A percentile compares a stretch with the other conserved stretches of the same genome.
phyloP scores from a whole-genome alignment of 2,888 invertebrate species.

The Pinctada fucata region DNA sequence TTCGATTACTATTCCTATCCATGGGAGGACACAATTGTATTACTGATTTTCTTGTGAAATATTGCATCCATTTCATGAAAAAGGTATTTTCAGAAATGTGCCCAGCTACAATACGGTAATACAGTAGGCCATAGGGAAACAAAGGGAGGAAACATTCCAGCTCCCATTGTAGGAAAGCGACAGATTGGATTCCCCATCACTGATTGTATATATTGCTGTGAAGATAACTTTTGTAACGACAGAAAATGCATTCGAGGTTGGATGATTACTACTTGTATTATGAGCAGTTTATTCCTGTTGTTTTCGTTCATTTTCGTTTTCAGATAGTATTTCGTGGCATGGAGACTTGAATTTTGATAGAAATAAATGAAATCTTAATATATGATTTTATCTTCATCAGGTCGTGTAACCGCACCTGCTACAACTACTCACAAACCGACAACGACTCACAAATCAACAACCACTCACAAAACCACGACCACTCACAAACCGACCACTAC shows the following conservation, averaged over 20 bases:
- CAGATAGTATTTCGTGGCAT: no score
- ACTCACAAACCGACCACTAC: background rate
- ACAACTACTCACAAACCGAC: background rate
- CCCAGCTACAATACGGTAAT: background rate
- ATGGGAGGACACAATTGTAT: no score
- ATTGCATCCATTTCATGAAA: background rate
- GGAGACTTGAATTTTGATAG: no score
- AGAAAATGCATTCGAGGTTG: constrained; percentile 32
- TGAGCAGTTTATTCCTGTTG: no score
- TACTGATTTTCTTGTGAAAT: background rate
- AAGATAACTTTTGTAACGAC: constrained; percentile 28
- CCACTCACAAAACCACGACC: background rate
- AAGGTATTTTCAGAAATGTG: background rate
- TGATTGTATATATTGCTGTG: constrained; percentile 33
- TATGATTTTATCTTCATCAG: no score
- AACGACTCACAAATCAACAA: background rate
- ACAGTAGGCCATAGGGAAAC: background rate
- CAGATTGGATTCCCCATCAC: constrained; percentile 15
- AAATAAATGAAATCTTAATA: no score
- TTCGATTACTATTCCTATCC: no score
- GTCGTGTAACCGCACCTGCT: background rate
- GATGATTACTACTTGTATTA: no score
- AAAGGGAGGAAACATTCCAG: background rate
- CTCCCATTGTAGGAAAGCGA: constrained; percentile 5
- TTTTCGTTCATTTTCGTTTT: no score